A percentile compares a stretch with the other conserved stretches of the same genome.
Evolutionary conservation across 2,113 vertebrate genomes (phyloP).

Genomic region (Chrysochloris asiatica): DNA sequence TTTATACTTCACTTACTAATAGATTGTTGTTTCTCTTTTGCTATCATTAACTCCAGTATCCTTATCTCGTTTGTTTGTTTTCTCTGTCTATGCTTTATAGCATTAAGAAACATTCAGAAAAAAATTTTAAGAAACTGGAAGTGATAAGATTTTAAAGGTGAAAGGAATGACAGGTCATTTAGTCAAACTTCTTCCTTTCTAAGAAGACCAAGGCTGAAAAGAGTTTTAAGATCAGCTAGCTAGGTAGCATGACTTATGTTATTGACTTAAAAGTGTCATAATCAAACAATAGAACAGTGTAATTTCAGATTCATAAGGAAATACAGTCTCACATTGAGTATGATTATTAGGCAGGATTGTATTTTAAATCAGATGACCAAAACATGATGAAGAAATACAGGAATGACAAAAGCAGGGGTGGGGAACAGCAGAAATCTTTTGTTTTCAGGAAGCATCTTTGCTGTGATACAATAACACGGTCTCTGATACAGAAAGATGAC

Average conservation of each 20-base stretch:
- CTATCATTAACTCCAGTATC: background rate
- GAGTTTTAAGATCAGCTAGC: background rate
- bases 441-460: background rate
- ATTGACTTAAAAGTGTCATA: background rate
- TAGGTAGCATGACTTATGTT: background rate
- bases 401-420: background rate
- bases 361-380: constrained; percentile 2
- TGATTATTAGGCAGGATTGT: background rate
- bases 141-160: background rate
- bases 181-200: background rate
- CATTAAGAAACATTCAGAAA: constrained; percentile 33
- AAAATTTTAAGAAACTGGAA: constrained; percentile 37
- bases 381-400: background rate
- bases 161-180: background rate
- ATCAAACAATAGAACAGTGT: background rate
- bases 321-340: background rate
- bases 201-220: background rate
- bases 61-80: background rate
- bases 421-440: background rate
- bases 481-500: background rate
- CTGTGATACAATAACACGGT: background rate
- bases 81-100: background rate
- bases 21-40: background rate
- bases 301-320: background rate
- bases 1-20: too few relatives aligned